Conservation (phyloP, 2,797 vertebrate genomes). For the Paguma larvata region DNA sequence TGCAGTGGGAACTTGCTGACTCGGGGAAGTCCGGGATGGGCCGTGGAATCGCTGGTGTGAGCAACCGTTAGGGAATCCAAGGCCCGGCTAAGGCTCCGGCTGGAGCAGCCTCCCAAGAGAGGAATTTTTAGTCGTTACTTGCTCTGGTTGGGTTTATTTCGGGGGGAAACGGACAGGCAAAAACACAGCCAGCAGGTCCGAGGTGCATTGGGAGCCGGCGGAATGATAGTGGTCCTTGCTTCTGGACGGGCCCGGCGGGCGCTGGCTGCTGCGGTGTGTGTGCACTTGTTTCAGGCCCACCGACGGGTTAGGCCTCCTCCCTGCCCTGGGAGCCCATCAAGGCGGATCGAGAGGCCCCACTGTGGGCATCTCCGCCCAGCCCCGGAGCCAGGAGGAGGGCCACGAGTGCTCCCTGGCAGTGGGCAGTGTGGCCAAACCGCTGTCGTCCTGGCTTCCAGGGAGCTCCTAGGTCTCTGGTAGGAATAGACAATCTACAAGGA, state of each 20-base stretch:
- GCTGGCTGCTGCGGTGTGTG: fast-evolving
- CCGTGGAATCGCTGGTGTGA: fast-evolving
- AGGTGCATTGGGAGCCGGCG: neutral
- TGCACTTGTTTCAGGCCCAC: neutral
- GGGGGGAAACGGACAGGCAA: neutral
- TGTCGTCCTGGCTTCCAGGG: neutral
- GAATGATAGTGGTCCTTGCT: too few species aligned
- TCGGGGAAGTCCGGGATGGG: neutral
- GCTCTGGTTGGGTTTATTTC: neutral
- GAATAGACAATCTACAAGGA: neutral
- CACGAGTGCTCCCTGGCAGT: neutral
- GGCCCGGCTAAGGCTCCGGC: fast-evolving
- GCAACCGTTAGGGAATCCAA: fast-evolving
- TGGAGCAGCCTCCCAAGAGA: neutral
- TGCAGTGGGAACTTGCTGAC: neutral
- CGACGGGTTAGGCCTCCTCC: neutral
- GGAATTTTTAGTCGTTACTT: neutral
- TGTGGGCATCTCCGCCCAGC: neutral
- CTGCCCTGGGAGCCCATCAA: neutral
- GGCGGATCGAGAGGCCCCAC: neutral
- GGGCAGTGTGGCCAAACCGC: neutral
- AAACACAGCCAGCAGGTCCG: neutral
- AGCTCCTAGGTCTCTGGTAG: neutral
- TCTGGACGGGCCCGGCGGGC: neutral
- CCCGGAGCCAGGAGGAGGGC: fast-evolving